phyloP scores from a whole-genome alignment of 2,113 vertebrate species.

The Nibea albiflora region DNA sequence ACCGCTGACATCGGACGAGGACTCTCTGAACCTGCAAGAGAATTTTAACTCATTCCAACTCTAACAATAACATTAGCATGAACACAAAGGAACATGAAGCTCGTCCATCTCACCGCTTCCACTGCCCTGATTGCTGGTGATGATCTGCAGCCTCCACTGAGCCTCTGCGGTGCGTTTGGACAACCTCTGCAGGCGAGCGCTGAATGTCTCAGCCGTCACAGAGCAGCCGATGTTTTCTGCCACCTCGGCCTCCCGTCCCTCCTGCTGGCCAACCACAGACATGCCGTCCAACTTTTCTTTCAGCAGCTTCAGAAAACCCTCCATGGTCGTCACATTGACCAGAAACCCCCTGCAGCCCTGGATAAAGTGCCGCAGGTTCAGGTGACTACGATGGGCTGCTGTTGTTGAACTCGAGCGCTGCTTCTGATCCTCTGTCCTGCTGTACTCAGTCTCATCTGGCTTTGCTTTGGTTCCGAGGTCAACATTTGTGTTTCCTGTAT shows the following conservation, averaged over 20 bases:
- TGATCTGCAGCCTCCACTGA: slow-evolving; percentile 95
- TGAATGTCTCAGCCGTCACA: slow-evolving; percentile 85
- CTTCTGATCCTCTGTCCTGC: slow-evolving; percentile 32
- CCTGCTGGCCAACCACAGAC: slow-evolving; percentile 82
- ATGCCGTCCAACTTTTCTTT: slow-evolving; percentile 90
- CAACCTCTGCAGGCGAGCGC: slow-evolving; percentile 85
- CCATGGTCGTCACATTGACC: slow-evolving; percentile 86
- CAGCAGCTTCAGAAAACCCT: slow-evolving; percentile 90
- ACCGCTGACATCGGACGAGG: slow-evolving; percentile 29
- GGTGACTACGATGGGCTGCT: slow-evolving; percentile 42
- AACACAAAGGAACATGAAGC: background rate
- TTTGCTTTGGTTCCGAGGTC: slow-evolving; percentile 23
- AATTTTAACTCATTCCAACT: background rate
- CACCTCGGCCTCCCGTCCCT: slow-evolving; percentile 81
- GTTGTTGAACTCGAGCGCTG: slow-evolving; percentile 20
- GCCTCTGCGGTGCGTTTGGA: slow-evolving; percentile 94
- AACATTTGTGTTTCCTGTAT: background rate
- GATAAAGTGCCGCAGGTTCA: slow-evolving; percentile 88
- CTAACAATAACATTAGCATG: background rate
- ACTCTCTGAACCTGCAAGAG: slow-evolving; percentile 64
- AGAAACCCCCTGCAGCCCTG: slow-evolving; percentile 88
- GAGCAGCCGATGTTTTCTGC: slow-evolving; percentile 85
- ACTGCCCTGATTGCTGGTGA: slow-evolving; percentile 87
- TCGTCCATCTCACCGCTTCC: slow-evolving; percentile 81
- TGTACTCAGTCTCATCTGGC: background rate